Evolutionary conservation across 92 coral and sea anemone genomes (phyloP).

Genomic region (Epizoanthus scotinus): DNA sequence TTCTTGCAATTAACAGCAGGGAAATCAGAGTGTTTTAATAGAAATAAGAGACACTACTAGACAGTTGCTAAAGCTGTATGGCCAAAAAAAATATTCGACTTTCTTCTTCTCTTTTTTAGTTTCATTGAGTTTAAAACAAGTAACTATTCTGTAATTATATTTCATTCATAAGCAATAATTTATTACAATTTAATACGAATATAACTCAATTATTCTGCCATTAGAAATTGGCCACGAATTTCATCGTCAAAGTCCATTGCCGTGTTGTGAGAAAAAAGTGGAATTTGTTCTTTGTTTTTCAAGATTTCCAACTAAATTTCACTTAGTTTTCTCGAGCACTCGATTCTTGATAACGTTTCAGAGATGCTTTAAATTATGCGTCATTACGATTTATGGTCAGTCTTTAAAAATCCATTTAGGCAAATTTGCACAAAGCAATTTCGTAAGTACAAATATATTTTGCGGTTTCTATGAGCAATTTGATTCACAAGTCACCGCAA

Average conservation of each 20-base stretch:
- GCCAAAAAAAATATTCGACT: background rate
- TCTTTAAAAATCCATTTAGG: conserved; percentile 29
- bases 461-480: conserved; percentile 24
- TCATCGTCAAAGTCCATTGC: background rate
- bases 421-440: conserved; percentile 11
- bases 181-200: conserved; percentile 27
- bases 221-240: background rate
- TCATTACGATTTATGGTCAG: conserved; percentile 14
- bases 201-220: conserved; percentile 34
- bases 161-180: conserved; percentile 26
- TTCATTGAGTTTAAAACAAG: background rate
- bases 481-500: background rate
- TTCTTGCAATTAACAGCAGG: conserved; percentile 10
- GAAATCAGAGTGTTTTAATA: conserved; percentile 9
- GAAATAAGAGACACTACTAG: conserved; percentile 11
- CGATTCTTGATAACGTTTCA: background rate
- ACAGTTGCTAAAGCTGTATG: background rate
- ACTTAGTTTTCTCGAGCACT: background rate
- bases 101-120: background rate
- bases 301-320: background rate
- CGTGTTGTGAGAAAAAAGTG: background rate
- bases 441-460: background rate
- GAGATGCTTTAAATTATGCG: background rate
- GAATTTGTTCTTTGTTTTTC: background rate
- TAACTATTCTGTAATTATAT: background rate